Conservation (phyloP, 2,888 invertebrate genomes). For the Harpalus rubripes region DNA sequence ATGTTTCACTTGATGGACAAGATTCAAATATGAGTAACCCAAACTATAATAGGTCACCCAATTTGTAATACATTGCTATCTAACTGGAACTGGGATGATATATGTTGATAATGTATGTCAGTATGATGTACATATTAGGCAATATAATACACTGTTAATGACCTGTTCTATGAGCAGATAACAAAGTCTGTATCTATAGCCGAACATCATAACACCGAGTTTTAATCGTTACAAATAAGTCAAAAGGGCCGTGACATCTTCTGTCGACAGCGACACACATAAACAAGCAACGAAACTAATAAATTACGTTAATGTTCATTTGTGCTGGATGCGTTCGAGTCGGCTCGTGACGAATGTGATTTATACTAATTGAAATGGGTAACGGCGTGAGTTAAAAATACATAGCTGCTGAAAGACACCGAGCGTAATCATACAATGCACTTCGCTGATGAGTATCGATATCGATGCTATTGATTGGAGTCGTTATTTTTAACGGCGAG, state of each 20-base stretch:
- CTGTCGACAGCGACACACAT: slow-evolving; percentile 42
- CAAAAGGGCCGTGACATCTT: slow-evolving; percentile 24
- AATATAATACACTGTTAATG: not conserved
- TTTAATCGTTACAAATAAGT: slow-evolving; percentile 50
- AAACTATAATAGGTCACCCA: no score
- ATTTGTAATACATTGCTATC: not conserved
- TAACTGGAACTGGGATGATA: not conserved
- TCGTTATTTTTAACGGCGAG: slow-evolving; percentile 51
- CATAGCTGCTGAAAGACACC: slow-evolving; percentile 36
- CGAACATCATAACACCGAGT: not conserved
- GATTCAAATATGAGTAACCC: no score
- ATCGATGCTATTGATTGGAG: slow-evolving; percentile 51
- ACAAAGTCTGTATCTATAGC: slow-evolving; percentile 9
- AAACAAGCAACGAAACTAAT: slow-evolving; percentile 52
- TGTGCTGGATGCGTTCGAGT: slow-evolving; percentile 26
- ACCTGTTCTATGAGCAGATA: slow-evolving; percentile 6
- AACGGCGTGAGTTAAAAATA: slow-evolving; percentile 30
- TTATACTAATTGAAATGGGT: slow-evolving; percentile 49
- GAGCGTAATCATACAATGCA: slow-evolving; percentile 52
- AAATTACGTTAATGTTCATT: slow-evolving; percentile 63
- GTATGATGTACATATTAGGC: not conserved
- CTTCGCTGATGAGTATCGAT: slow-evolving; percentile 49
- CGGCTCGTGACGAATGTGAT: slow-evolving; percentile 47
- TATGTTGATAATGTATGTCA: not conserved
- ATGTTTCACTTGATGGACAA: no score